Percentiles rank a stretch among this genome's conserved stretches.
phyloP scores from a whole-genome alignment of 2,888 invertebrate genomes.

The Trachelus stipa region DNA sequence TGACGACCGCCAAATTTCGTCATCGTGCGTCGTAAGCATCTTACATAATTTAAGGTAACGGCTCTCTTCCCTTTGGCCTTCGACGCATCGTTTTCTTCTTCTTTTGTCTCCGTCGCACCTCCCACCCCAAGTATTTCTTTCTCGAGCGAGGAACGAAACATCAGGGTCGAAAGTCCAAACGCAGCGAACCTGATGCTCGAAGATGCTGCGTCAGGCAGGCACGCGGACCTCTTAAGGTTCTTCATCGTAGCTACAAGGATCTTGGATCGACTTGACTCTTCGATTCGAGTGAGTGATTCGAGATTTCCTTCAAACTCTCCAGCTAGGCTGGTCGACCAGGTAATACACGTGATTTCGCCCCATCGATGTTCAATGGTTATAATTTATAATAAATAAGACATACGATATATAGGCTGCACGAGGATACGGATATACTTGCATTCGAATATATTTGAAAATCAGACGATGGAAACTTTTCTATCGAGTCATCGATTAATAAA shows the following conservation, averaged over 20 bases:
- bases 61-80: constrained; percentile 30
- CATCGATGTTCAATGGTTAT: too few species aligned
- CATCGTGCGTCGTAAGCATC: constrained; percentile 10
- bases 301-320: too few species aligned
- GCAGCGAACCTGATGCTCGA: neutral
- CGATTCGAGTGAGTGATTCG: too few species aligned
- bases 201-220: too few species aligned
- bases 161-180: constrained; percentile 1
- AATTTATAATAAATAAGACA: too few species aligned
- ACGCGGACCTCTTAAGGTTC: too few species aligned
- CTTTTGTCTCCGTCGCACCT: neutral
- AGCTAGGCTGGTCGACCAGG: too few species aligned
- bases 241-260: too few species aligned
- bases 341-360: too few species aligned
- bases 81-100: neutral
- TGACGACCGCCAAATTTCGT: constrained; percentile 7
- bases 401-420: too few species aligned
- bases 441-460: neutral
- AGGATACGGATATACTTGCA: too few species aligned
- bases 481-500: neutral
- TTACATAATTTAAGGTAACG: neutral
- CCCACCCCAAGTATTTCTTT: neutral
- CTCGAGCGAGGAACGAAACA: neutral
- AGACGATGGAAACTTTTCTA: neutral
- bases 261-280: too few species aligned